Conservation (phyloP, 2,113 vertebrate genomes). For the Pachyramphus minor region DNA sequence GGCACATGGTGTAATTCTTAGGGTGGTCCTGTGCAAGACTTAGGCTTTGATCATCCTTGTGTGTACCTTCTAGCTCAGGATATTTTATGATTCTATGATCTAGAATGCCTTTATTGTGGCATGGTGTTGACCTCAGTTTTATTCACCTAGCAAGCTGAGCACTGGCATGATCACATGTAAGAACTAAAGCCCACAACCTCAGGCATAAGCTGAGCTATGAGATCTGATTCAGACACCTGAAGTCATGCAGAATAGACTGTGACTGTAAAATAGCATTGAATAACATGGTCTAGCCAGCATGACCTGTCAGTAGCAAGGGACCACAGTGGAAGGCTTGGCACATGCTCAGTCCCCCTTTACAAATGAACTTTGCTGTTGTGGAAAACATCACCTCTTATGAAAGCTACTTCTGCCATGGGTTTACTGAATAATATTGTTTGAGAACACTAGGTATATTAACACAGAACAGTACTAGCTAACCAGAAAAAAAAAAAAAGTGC, state of each 20-base stretch:
- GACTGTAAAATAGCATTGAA: background rate
- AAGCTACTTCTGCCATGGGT: background rate
- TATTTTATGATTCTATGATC: background rate
- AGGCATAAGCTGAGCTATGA: background rate
- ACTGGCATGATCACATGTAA: background rate
- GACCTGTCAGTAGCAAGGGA: background rate
- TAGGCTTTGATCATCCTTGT: background rate
- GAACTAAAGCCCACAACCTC: background rate
- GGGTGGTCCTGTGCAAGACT: background rate
- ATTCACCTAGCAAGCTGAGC: background rate
- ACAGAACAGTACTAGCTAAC: background rate
- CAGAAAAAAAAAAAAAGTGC: background rate
- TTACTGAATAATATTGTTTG: background rate
- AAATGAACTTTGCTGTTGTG: background rate
- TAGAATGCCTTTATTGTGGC: background rate
- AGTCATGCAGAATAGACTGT: background rate
- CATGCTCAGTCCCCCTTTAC: background rate
- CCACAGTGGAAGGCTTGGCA: background rate
- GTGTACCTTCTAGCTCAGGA: background rate
- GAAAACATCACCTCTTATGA: background rate
- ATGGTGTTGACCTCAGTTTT: background rate
- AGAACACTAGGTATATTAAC: background rate
- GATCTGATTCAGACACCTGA: background rate
- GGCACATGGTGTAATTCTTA: background rate
- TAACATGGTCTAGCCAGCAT: background rate